phyloP scores from a whole-genome alignment of 2,113 vertebrate genomes.

The Tyrannus savana region DNA sequence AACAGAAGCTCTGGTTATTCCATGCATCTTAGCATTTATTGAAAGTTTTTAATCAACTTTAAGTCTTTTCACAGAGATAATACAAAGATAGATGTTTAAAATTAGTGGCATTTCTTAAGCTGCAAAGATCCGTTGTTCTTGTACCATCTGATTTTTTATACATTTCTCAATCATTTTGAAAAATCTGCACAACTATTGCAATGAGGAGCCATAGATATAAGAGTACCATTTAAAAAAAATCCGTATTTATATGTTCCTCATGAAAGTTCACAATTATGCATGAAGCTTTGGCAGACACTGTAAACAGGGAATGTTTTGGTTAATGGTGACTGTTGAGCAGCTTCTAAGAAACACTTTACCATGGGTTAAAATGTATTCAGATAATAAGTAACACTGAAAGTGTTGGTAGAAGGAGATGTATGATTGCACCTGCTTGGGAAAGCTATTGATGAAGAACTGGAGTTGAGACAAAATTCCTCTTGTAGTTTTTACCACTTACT shows the following conservation, averaged over 20 bases:
- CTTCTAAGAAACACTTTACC: not conserved
- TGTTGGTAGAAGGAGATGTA: not conserved
- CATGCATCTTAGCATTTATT: not conserved
- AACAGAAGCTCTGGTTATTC: not conserved
- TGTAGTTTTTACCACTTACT: not conserved
- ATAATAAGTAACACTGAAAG: not conserved
- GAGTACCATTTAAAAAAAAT: not conserved
- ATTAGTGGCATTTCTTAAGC: not conserved
- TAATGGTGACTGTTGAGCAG: not conserved
- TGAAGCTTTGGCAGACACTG: not conserved
- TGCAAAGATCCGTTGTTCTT: not conserved
- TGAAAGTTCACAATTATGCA: not conserved
- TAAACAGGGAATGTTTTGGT: not conserved
- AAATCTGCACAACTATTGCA: not conserved
- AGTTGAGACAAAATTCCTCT: not conserved
- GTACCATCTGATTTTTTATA: not conserved
- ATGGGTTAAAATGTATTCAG: not conserved
- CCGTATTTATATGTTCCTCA: not conserved
- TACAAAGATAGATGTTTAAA: not conserved
- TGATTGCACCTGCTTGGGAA: not conserved
- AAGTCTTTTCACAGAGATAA: not conserved
- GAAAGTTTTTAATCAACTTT: not conserved
- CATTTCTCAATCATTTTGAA: not conserved
- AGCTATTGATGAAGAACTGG: not conserved
- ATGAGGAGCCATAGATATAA: not conserved